Evolutionary conservation across 2,888 invertebrate genomes (phyloP).

Genomic region (Melieria omissa): DNA sequence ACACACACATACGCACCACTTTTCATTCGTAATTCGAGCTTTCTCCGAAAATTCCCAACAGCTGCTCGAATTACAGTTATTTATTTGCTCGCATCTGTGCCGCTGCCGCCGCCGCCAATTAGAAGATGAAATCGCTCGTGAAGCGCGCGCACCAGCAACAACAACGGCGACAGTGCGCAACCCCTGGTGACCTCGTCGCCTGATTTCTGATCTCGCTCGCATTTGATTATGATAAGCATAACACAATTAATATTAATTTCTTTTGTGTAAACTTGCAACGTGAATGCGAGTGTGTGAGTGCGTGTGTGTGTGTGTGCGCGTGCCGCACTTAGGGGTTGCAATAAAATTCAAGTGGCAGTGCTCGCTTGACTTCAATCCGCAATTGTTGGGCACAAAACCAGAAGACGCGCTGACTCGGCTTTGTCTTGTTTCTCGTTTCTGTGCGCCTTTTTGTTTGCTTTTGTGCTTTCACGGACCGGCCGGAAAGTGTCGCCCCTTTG

Average conservation of each 20-base stretch:
- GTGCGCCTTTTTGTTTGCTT: not conserved
- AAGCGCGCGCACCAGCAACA: not conserved
- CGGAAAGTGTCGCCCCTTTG: conserved; percentile 7
- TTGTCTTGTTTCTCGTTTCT: not conserved
- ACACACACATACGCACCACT: conserved; percentile 8
- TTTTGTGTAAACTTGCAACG: conserved; percentile 3
- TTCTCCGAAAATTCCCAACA: conserved; percentile 20
- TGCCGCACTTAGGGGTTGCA: conserved; percentile 3
- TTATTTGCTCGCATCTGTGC: not conserved
- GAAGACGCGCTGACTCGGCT: too few relatives aligned
- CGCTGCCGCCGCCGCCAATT: conserved; percentile 20
- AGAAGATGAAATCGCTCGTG: conserved; percentile 26
- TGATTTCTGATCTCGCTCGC: conserved; percentile 15
- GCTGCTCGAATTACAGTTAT: conserved; percentile 27
- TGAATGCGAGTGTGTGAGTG: not conserved
- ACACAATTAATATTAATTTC: conserved; percentile 29
- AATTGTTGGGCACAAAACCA: too few relatives aligned
- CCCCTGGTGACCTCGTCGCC: not conserved
- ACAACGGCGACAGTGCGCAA: not conserved
- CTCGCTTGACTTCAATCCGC: too few relatives aligned
- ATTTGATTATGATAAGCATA: conserved; percentile 25
- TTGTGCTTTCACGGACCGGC: not conserved
- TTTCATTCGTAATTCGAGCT: conserved; percentile 11
- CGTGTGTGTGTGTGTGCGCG: conserved; percentile 9
- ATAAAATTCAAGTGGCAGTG: too few relatives aligned